Percentiles rank a stretch among this genome's conserved stretches.
Evolutionary conservation across 92 coral and sea anemone genomes (phyloP).

Genomic region (Parazoanthus atlanticus): DNA sequence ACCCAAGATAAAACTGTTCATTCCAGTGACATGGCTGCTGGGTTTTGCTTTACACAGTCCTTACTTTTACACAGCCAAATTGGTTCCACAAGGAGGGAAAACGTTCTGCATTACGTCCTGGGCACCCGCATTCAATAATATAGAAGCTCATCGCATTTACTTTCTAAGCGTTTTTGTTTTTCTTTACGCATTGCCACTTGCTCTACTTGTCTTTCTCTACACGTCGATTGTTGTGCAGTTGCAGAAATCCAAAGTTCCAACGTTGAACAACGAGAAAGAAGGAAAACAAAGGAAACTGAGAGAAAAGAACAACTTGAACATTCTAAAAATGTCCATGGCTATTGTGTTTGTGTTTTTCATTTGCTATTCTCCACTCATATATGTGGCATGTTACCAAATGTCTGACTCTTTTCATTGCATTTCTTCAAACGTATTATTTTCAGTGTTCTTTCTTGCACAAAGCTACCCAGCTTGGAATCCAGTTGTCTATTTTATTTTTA

Average conservation of each 20-base stretch:
- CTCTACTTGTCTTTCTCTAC: slow-evolving; percentile 42
- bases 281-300: slow-evolving; percentile 35
- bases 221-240: slow-evolving; percentile 45
- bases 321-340: slow-evolving; percentile 52
- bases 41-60: slow-evolving; percentile 52
- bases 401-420: not conserved
- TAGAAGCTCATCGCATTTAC: slow-evolving; percentile 32
- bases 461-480: slow-evolving; percentile 42
- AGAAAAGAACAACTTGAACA: slow-evolving; percentile 47
- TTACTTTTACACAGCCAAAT: slow-evolving; percentile 46
- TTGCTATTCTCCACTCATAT: slow-evolving; percentile 58
- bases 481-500: slow-evolving; percentile 27
- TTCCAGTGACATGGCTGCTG: slow-evolving; percentile 52
- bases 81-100: slow-evolving; percentile 19
- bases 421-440: not conserved
- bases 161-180: slow-evolving; percentile 38
- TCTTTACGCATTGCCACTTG: slow-evolving; percentile 50
- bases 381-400: not conserved
- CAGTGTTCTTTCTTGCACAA: not conserved
- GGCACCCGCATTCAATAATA: slow-evolving; percentile 26
- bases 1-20: slow-evolving; percentile 49
- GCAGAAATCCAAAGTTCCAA: slow-evolving; percentile 38
- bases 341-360: slow-evolving; percentile 49
- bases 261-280: slow-evolving; percentile 22
- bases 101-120: slow-evolving; percentile 42